These are phyloP conservation scores for Loris lydekkerianus DNA, from an alignment of 2,797 vertebrate genomes.

Conservation along the genomic window DNA sequence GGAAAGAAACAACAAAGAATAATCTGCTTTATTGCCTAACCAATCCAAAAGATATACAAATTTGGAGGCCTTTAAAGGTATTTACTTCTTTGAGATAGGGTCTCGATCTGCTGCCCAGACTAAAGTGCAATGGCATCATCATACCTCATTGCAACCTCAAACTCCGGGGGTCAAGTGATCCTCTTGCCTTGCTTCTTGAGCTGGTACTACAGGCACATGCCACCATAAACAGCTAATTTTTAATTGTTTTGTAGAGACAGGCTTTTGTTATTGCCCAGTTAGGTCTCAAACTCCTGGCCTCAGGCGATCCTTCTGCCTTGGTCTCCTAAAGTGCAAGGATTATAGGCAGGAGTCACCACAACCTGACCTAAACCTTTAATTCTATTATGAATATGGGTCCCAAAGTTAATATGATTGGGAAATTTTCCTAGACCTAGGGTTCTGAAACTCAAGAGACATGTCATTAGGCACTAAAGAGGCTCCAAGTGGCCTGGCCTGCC, in stretches of 20 bases:
- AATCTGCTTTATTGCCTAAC: neutral
- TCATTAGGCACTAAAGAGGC: neutral
- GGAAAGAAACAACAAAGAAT: conserved; percentile 13
- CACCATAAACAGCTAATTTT: neutral
- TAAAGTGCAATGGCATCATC: neutral
- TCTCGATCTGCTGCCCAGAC: neutral
- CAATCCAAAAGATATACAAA: conserved; percentile 53
- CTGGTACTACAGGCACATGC: neutral
- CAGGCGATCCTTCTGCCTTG: too few species aligned
- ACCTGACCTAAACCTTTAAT: neutral
- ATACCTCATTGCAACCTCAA: neutral
- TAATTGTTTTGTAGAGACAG: neutral
- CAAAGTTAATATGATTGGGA: conserved; percentile 1
- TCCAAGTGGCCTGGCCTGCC: neutral
- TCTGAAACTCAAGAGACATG: neutral
- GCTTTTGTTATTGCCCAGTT: neutral
- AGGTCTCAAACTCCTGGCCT: neutral
- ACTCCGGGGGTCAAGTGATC: neutral
- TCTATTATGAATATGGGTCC: neutral
- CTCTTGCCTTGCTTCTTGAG: neutral
- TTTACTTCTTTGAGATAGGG: neutral
- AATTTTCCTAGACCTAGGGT: neutral
- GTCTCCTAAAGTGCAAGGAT: neutral
- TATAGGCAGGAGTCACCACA: neutral
- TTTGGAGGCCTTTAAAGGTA: neutral